Percentiles rank a stretch among this genome's conserved stretches.
phyloP scores from a whole-genome alignment of 2,113 vertebrate species.

The Mystacornis crossleyi region DNA sequence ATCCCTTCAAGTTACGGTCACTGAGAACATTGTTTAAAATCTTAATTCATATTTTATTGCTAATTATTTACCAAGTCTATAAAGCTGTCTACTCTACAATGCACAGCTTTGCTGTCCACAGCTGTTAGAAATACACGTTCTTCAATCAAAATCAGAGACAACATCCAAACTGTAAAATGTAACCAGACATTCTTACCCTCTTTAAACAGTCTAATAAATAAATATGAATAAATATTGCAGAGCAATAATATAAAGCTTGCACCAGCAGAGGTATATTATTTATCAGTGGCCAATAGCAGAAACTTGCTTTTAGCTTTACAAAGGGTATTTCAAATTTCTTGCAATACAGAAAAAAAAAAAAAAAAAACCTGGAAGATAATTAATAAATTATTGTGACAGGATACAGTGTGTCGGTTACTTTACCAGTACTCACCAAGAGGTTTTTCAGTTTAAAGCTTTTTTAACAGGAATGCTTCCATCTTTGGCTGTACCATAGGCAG shows the following conservation, averaged over 20 bases:
- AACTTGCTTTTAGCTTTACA: not conserved
- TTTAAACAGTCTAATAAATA: conserved; percentile 38
- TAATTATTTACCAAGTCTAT: not conserved
- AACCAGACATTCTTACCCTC: not conserved
- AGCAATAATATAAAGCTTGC: not conserved
- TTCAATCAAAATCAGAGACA: conserved; percentile 1
- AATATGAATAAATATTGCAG: conserved; percentile 35
- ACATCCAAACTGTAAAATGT: not conserved
- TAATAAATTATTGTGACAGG: not conserved
- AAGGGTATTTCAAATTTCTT: not conserved
- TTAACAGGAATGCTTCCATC: not conserved
- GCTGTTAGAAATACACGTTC: not conserved
- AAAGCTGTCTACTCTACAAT: not conserved
- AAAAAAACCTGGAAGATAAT: not conserved
- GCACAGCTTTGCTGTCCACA: not conserved
- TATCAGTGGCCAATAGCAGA: not conserved
- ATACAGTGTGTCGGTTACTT: not conserved
- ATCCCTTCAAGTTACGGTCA: not conserved
- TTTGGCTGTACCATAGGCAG: conserved; percentile 14
- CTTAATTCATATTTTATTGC: not conserved
- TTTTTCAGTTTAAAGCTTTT: not conserved
- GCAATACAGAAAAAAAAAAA: not conserved
- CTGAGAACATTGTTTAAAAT: not conserved
- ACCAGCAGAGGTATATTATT: not conserved
- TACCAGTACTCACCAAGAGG: not conserved